Percentiles rank a stretch among this genome's conserved stretches.
Conservation (phyloP, 2,113 vertebrate species). For the Silurus glanis region DNA sequence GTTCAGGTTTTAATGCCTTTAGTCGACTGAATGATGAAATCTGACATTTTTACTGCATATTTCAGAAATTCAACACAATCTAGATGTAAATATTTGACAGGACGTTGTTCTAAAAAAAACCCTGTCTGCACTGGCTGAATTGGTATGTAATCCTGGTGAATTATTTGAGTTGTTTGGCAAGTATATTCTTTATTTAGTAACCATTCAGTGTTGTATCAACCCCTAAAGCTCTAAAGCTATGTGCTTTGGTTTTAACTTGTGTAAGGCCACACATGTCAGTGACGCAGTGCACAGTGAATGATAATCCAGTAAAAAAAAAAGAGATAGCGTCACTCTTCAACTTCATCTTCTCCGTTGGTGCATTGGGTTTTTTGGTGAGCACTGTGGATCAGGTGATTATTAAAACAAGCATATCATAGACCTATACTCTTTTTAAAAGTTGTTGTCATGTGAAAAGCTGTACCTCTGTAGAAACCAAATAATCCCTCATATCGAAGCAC, state of each 20-base stretch:
- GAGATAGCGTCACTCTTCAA: neutral
- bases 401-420: neutral
- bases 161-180: slow-evolving; percentile 12
- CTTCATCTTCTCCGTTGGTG: neutral
- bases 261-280: slow-evolving; percentile 29
- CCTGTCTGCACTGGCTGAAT: neutral
- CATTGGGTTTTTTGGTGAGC: neutral
- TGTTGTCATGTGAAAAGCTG: neutral
- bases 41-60: neutral
- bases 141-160: neutral
- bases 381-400: neutral
- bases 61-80: neutral
- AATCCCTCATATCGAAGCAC: slow-evolving; percentile 91
- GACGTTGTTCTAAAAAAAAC: neutral
- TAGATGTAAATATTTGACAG: neutral
- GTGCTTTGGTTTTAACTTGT: slow-evolving; percentile 29
- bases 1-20: neutral
- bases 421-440: neutral
- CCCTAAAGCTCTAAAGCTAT: slow-evolving; percentile 25
- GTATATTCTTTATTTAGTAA: slow-evolving; percentile 22
- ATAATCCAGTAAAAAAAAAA: slow-evolving; percentile 26
- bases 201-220: slow-evolving; percentile 35
- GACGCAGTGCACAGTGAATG: slow-evolving; percentile 16
- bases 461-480: slow-evolving; percentile 96
- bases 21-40: neutral